phyloP scores from a whole-genome alignment of 35 echinoderm and acorn worm genomes.

The Anneissia japonica region DNA sequence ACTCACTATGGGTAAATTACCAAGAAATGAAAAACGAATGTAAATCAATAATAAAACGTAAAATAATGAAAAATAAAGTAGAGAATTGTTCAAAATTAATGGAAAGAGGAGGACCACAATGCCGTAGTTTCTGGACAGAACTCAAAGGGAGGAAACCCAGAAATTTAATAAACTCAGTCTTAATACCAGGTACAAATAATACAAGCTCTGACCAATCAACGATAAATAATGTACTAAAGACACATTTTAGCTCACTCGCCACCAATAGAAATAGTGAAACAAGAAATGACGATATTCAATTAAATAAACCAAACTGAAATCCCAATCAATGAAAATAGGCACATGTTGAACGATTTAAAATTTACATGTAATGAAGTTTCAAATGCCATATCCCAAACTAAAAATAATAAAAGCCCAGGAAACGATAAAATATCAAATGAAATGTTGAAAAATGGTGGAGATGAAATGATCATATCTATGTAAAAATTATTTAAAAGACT shows the following conservation, averaged over 20 bases:
- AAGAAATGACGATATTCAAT: neutral
- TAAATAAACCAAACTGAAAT: neutral
- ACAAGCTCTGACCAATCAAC: neutral
- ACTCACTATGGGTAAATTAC: neutral
- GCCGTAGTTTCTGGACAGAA: neutral
- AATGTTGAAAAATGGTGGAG: neutral
- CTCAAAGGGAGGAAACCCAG: neutral
- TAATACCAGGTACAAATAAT: neutral
- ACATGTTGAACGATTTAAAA: neutral
- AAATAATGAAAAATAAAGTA: neutral
- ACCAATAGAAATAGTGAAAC: neutral
- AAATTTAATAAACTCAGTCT: neutral
- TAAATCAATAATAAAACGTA: neutral
- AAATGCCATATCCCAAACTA: neutral
- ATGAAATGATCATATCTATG: neutral
- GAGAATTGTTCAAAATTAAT: neutral
- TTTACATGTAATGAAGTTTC: neutral
- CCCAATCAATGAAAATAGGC: neutral
- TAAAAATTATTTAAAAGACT: neutral
- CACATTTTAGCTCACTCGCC: neutral
- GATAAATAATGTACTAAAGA: neutral
- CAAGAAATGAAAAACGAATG: neutral
- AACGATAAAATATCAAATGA: neutral
- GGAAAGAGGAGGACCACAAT: neutral
- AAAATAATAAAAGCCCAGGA: neutral